These are phyloP conservation scores for Liolophura sinensis DNA, from an alignment of 1,140 invertebrate genomes.

Conservation along the genomic window DNA sequence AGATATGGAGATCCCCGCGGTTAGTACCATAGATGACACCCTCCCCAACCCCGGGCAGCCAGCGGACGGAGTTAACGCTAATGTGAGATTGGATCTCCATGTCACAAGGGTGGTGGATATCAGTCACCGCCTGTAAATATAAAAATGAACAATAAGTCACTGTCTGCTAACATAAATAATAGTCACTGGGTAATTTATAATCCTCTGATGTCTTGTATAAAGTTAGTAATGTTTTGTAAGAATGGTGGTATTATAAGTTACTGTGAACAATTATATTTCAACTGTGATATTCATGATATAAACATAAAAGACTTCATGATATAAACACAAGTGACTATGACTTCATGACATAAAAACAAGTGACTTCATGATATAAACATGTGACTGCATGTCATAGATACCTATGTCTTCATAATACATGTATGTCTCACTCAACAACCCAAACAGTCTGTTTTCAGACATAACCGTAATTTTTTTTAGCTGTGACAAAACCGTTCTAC, in stretches of 20 bases:
- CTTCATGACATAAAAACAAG: too few relatives aligned
- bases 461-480: too few relatives aligned
- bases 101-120: conserved; percentile 65
- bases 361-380: too few relatives aligned
- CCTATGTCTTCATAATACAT: too few relatives aligned
- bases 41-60: conserved; percentile 79
- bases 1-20: conserved; percentile 76
- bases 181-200: conserved; percentile 16
- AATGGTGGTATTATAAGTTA: background rate
- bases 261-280: too few relatives aligned
- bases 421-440: too few relatives aligned
- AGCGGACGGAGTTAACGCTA: conserved; percentile 81
- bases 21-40: conserved; percentile 85
- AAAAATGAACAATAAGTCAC: conserved; percentile 62
- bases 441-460: too few relatives aligned
- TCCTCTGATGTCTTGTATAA: conserved; percentile 8
- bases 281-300: too few relatives aligned
- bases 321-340: too few relatives aligned
- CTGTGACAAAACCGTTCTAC: too few relatives aligned
- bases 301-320: too few relatives aligned
- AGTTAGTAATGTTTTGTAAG: background rate
- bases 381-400: too few relatives aligned
- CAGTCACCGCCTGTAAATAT: conserved; percentile 63
- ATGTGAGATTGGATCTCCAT: conserved; percentile 65
- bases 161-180: conserved; percentile 58